phyloP scores from a whole-genome alignment of 2,888 invertebrate species.

The Phasia obesa region DNA sequence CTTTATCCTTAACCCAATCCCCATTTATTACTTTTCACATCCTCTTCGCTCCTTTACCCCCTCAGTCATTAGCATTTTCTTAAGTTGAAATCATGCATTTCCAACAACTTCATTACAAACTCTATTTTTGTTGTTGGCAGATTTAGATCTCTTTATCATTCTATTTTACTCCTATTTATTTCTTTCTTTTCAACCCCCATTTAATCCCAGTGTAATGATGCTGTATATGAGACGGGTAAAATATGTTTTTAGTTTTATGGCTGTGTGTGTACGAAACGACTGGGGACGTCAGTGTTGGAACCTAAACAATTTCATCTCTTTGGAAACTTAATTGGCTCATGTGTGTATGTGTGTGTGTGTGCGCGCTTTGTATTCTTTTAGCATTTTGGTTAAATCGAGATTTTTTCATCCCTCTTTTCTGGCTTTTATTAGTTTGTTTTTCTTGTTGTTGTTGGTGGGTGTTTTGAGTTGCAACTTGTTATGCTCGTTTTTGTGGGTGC shows the following conservation, averaged over 20 bases:
- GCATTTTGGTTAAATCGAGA: background rate
- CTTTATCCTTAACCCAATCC: constrained; percentile 31
- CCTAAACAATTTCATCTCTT: constrained; percentile 16
- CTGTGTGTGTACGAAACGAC: constrained; percentile 4
- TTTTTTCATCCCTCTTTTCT: constrained; percentile 33
- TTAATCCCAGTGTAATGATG: constrained; percentile 34
- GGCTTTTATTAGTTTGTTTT: background rate
- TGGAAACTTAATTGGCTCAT: constrained; percentile 53
- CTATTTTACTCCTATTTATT: background rate
- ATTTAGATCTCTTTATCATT: constrained; percentile 5
- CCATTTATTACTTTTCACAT: constrained; percentile 18
- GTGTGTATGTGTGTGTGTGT: background rate
- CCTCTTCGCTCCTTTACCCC: background rate
- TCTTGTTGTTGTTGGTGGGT: constrained; percentile 9
- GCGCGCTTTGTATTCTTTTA: background rate
- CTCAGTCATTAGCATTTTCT: constrained; percentile 22
- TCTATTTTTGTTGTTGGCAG: constrained; percentile 5
- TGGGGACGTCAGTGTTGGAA: constrained; percentile 10
- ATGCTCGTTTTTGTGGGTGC: constrained; percentile 62
- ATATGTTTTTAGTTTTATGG: constrained; percentile 47
- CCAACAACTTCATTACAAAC: constrained; percentile 55
- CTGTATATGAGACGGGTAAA: constrained; percentile 42
- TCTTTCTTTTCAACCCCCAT: constrained; percentile 38
- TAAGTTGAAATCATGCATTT: constrained; percentile 41
- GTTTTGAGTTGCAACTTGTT: constrained; percentile 51